A percentile compares a stretch with the other conserved stretches of the same genome.
These are phyloP conservation scores for Phlogophora meticulosa DNA, from an alignment of 2,888 invertebrate species.

Conservation along the genomic window DNA sequence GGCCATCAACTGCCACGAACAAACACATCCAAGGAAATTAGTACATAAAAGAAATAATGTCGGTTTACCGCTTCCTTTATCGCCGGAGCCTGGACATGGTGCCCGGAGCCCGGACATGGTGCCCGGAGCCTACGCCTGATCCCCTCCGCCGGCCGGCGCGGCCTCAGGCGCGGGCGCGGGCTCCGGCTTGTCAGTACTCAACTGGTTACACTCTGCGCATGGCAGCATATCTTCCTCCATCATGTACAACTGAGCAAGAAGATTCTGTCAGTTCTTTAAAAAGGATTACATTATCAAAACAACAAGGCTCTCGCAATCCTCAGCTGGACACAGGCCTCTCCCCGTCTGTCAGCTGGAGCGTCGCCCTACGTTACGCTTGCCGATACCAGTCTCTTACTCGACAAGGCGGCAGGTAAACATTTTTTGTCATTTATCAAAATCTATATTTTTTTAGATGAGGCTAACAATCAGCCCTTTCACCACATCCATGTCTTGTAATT, in stretches of 20 bases:
- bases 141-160: constrained; percentile 38
- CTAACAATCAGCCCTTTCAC: too few relatives aligned
- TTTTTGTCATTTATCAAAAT: too few relatives aligned
- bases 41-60: neutral
- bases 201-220: constrained; percentile 79
- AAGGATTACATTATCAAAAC: too few relatives aligned
- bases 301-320: neutral
- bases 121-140: constrained; percentile 23
- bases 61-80: constrained; percentile 6
- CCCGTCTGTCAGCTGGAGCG: too few relatives aligned
- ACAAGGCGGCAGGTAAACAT: too few relatives aligned
- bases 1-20: too few relatives aligned
- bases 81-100: too few relatives aligned
- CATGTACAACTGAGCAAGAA: constrained; percentile 73
- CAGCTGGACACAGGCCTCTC: neutral
- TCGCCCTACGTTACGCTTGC: too few relatives aligned
- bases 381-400: too few relatives aligned
- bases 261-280: neutral
- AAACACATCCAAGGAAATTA: too few relatives aligned
- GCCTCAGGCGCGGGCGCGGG: neutral
- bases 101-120: neutral
- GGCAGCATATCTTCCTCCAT: constrained; percentile 79
- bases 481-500: too few relatives aligned
- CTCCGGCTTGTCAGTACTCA: constrained; percentile 24
- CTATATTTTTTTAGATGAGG: too few relatives aligned